Conservation (phyloP, 92 coral and sea anemone genomes). For the Porites divaricata region DNA sequence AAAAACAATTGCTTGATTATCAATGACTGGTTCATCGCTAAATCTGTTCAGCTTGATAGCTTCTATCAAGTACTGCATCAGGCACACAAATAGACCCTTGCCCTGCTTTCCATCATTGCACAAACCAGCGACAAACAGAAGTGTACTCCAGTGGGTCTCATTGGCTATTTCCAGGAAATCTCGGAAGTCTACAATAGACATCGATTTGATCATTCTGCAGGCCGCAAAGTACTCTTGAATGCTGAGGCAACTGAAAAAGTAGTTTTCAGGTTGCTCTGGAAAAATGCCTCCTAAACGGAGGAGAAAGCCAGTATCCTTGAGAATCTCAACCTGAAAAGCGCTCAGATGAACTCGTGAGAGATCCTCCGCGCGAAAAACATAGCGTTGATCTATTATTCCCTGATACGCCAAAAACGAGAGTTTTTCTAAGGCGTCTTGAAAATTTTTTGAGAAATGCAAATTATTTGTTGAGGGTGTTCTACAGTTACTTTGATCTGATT, state of each 20-base stretch:
- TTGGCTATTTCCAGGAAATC: slow-evolving; percentile 33
- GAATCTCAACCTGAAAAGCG: slow-evolving; percentile 33
- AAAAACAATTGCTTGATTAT: slow-evolving; percentile 33
- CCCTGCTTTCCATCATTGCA: slow-evolving; percentile 37
- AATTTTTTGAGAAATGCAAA: not conserved
- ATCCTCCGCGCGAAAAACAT: slow-evolving; percentile 24
- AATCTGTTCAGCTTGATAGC: slow-evolving; percentile 26
- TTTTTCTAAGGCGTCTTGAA: slow-evolving; percentile 19
- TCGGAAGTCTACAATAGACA: slow-evolving; percentile 28
- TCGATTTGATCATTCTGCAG: slow-evolving; percentile 36
- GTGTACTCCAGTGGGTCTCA: slow-evolving; percentile 28
- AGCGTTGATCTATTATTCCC: slow-evolving; percentile 30
- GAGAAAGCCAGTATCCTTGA: slow-evolving; percentile 48
- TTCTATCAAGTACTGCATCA: slow-evolving; percentile 37
- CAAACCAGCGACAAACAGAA: slow-evolving; percentile 65
- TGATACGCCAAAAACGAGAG: slow-evolving; percentile 38
- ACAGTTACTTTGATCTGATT: slow-evolving; percentile 11
- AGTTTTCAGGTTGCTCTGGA: not conserved
- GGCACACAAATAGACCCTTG: slow-evolving; percentile 21
- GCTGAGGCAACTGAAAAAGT: slow-evolving; percentile 48
- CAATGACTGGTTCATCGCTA: slow-evolving; percentile 33
- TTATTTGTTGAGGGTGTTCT: not conserved
- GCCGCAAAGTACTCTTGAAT: slow-evolving; percentile 69
- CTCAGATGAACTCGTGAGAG: slow-evolving; percentile 31
- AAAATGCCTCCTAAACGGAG: slow-evolving; percentile 23